Percentiles rank a stretch among this genome's conserved stretches.
phyloP scores from a whole-genome alignment of 2,888 invertebrate species.

The Microchrysa polita region DNA sequence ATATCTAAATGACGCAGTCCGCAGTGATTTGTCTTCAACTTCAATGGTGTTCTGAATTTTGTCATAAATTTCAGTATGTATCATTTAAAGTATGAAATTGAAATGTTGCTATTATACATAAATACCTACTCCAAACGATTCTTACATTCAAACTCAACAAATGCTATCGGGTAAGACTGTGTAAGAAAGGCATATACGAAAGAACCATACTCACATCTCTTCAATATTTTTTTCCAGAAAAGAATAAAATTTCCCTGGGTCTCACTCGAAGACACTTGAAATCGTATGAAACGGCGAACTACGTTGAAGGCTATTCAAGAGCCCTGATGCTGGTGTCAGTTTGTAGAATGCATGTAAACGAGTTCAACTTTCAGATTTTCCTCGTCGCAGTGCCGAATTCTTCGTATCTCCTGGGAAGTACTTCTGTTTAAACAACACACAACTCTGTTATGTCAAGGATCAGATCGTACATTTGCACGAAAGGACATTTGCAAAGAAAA shows the following conservation, averaged over 20 bases:
- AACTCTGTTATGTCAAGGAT: not conserved
- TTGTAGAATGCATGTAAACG: not conserved
- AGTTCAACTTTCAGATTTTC: not conserved
- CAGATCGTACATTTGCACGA: not conserved
- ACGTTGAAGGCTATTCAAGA: not conserved
- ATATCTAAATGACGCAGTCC: no score
- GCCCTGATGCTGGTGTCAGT: not conserved
- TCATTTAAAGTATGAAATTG: no score
- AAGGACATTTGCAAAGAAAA: not conserved
- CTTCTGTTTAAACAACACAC: constrained; percentile 8
- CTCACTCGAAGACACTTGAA: not conserved
- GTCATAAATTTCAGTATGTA: no score
- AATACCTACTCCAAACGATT: no score
- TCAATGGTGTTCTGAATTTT: no score
- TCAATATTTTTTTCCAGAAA: no score
- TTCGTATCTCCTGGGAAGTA: not conserved
- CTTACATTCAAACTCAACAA: no score
- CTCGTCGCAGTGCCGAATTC: not conserved
- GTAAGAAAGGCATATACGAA: no score
- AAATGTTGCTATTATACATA: no score
- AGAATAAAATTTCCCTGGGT: not conserved
- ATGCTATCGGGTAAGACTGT: no score
- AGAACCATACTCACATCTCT: no score
- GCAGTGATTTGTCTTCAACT: no score
- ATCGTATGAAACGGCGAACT: not conserved